Conservation (phyloP, 2,113 vertebrate species). For the Apaloderma vittatum region DNA sequence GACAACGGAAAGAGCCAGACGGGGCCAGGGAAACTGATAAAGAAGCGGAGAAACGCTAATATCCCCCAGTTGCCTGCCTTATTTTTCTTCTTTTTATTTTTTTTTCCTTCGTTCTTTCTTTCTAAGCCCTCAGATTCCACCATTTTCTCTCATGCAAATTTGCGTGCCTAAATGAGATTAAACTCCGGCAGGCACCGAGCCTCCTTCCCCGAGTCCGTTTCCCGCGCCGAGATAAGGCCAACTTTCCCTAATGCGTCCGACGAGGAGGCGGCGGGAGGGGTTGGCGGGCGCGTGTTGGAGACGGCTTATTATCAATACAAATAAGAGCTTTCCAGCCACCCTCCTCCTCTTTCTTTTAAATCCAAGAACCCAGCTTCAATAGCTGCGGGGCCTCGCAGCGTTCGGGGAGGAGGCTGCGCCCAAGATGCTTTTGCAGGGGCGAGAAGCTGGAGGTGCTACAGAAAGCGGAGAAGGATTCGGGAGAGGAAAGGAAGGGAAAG, state of each 20-base stretch:
- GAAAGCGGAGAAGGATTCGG: neutral
- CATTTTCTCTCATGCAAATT: constrained; percentile 70
- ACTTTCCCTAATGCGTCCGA: constrained; percentile 30
- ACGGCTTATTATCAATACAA: constrained; percentile 39
- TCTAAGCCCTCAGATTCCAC: constrained; percentile 39
- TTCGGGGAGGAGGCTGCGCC: neutral
- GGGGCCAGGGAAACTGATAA: constrained; percentile 62
- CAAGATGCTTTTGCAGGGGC: neutral
- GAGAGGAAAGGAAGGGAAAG: neutral
- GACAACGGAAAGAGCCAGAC: constrained; percentile 72
- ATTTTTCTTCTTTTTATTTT: neutral
- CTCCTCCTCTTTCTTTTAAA: constrained; percentile 27
- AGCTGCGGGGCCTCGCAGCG: neutral
- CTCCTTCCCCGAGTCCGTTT: constrained; percentile 63
- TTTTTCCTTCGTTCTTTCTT: neutral
- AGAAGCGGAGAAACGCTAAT: constrained; percentile 51
- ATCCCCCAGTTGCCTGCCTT: constrained; percentile 35
- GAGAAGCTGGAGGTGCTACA: neutral
- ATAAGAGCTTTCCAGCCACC: constrained; percentile 3
- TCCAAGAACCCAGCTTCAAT: neutral
- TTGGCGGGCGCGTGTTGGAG: neutral
- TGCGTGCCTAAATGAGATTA: constrained; percentile 64
- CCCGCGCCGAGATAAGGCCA: constrained; percentile 17
- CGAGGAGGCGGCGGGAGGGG: constrained; percentile 15
- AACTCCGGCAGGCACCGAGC: neutral